Percentiles rank a stretch among this genome's conserved stretches.
Evolutionary conservation across 2,797 vertebrate genomes (phyloP).

Genomic region (Vespertilio murinus): DNA sequence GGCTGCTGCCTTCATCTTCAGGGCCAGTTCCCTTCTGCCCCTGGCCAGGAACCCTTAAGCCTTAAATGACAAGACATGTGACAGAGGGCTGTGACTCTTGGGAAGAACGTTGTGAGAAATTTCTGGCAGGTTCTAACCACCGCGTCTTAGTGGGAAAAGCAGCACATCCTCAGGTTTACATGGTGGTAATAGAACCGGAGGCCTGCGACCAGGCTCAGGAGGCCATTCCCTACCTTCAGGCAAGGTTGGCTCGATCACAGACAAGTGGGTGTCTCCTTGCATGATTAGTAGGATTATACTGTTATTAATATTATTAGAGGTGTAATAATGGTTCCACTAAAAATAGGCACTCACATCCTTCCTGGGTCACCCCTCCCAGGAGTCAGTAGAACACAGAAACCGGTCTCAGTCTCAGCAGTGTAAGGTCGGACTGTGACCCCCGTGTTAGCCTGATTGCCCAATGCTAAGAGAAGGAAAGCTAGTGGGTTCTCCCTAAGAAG

Average conservation of each 20-base stretch:
- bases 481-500: background rate
- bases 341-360: background rate
- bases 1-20: background rate
- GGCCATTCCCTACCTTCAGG: constrained; percentile 3
- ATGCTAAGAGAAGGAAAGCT: background rate
- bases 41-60: background rate
- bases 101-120: background rate
- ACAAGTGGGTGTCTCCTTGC: background rate
- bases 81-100: background rate
- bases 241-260: constrained; percentile 11
- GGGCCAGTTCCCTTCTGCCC: background rate
- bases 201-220: background rate
- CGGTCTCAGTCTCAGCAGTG: background rate
- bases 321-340: constrained; percentile 10
- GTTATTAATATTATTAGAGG: constrained; percentile 26
- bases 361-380: background rate
- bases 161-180: constrained; percentile 11
- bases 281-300: background rate
- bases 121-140: constrained; percentile 32
- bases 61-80: background rate
- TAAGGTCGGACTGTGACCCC: background rate
- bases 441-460: background rate
- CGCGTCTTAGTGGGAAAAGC: background rate
- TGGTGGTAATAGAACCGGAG: background rate
- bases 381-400: background rate